Evolutionary conservation across 2,113 vertebrate genomes (phyloP), one percentile per base, ranked within the genome.

Genomic region (Pholis gunnellus): DNA sequence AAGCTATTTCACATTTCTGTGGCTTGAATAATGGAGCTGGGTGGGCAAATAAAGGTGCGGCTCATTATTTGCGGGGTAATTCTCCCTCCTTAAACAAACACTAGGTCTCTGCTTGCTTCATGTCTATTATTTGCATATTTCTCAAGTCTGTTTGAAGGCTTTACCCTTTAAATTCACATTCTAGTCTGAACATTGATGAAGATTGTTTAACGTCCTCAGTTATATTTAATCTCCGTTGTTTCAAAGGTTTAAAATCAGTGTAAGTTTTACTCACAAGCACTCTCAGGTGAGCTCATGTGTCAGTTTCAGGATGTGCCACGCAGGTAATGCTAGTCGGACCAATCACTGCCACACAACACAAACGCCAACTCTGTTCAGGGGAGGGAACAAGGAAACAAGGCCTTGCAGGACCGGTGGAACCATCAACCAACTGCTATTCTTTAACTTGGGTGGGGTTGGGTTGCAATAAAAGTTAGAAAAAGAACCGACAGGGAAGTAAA

Each of bases 31-130:
- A 92, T 88, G 78, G 83, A 79, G 83, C 84, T 57, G 70, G 73
- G 83, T 81, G 59, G 81, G 87, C 87, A 95, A 94, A 95, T 90
- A 95, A 91, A 93, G 95, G 95, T 85, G 93, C 61, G 93, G 91
- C 89, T 92, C 82, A 84, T 83, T 93, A 92, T 95, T 93, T 94
- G 91, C 87, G 75, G 85, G 87, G 92, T 83, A 91, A 91, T 93
- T 94, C 87, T 90, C 82, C 93, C 93, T 95, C 95, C 95, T 94
- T 96, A 88, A 88, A 93, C 93, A 95, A 95, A 95, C 93, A 94
- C 77, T 73, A 40, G 65, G 44, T 75, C 78, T 90, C 76, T 90
- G 78, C 76, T 79, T 15, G 57, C 68, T 80, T 78, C 74, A 50
- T 86, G 72, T 76, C 83, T 88, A 56, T 84, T 91, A 90, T 92